These are phyloP conservation scores for Sminthurides aquaticus DNA, from an alignment of 2,888 invertebrate genomes.

Conservation along the genomic window DNA sequence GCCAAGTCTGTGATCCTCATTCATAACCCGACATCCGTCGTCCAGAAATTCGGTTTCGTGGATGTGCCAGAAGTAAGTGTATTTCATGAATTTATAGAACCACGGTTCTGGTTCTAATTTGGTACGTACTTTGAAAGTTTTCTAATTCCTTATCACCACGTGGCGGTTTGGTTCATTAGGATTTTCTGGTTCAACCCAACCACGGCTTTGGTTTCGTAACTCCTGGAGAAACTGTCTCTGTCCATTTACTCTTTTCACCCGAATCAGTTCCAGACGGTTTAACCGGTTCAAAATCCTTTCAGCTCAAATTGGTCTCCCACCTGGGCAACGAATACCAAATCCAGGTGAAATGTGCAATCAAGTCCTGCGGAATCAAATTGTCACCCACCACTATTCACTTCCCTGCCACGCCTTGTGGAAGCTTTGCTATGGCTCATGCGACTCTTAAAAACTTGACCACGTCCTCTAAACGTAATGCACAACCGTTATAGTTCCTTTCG, in stretches of 20 bases:
- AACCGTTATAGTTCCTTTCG: no score
- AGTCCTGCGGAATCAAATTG: slow-evolving; percentile 1
- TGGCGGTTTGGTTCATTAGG: no score
- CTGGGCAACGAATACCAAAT: slow-evolving; percentile 9
- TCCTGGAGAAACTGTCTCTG: slow-evolving; percentile 17
- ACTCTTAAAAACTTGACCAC: background rate
- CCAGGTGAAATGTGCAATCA: slow-evolving; percentile 2
- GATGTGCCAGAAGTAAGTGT: slow-evolving; percentile 24
- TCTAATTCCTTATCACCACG: no score
- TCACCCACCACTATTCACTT: slow-evolving; percentile 17
- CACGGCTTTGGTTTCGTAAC: slow-evolving; percentile 25
- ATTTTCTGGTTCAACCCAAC: slow-evolving; percentile 28
- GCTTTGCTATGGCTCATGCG: background rate
- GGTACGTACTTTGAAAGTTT: no score
- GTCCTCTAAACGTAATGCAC: no score
- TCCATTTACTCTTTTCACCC: slow-evolving; percentile 22
- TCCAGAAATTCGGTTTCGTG: slow-evolving; percentile 25
- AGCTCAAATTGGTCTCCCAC: slow-evolving; percentile 10
- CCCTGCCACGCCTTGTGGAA: slow-evolving; percentile 21
- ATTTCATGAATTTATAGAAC: background rate
- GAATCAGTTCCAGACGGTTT: background rate
- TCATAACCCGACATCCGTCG: slow-evolving; percentile 16
- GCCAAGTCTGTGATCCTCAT: slow-evolving; percentile 13
- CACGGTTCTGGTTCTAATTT: background rate
- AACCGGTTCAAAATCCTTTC: no score